Percentiles rank a stretch among this genome's conserved stretches.
Evolutionary conservation across 2,888 invertebrate species (phyloP).

Genomic region (Poecilobothrus nobilitatus): DNA sequence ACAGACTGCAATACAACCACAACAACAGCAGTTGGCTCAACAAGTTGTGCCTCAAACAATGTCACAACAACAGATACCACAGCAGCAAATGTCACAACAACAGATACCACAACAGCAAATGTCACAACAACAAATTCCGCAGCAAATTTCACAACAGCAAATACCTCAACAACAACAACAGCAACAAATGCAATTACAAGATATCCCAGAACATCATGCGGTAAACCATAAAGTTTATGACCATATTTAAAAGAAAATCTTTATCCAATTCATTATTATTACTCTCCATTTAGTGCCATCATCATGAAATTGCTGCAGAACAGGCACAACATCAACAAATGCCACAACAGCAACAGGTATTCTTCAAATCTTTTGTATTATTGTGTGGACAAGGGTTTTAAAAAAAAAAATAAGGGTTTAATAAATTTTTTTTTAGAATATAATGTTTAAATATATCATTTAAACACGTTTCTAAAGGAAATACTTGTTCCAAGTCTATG

Average conservation of each 20-base stretch:
- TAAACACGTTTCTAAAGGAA: no score
- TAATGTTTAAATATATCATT: no score
- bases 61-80: constrained; percentile 8
- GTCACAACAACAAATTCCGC: constrained; percentile 16
- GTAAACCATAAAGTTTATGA: not conserved
- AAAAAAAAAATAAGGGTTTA: no score
- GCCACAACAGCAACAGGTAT: constrained; percentile 12
- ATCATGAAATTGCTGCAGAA: constrained; percentile 16
- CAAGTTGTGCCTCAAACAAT: constrained; percentile 4
- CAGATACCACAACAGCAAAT: constrained; percentile 11
- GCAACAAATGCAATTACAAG: not conserved
- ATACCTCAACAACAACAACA: constrained; percentile 15
- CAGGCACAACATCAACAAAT: constrained; percentile 18
- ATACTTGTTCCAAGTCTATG: no score
- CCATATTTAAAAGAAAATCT: no score
- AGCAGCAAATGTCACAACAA: not conserved
- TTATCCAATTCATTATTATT: no score
- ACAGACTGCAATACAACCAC: constrained; percentile 9
- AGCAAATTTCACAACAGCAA: not conserved
- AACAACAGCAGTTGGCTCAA: no score
- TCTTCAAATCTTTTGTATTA: not conserved
- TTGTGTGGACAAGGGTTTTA: no score
- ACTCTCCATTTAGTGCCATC: constrained; percentile 10
- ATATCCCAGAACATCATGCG: not conserved
- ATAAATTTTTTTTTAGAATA: no score